A percentile compares a stretch with the other conserved stretches of the same genome.
Evolutionary conservation across 2,888 invertebrate species (phyloP).

Genomic region (Drosophila sordidula): DNA sequence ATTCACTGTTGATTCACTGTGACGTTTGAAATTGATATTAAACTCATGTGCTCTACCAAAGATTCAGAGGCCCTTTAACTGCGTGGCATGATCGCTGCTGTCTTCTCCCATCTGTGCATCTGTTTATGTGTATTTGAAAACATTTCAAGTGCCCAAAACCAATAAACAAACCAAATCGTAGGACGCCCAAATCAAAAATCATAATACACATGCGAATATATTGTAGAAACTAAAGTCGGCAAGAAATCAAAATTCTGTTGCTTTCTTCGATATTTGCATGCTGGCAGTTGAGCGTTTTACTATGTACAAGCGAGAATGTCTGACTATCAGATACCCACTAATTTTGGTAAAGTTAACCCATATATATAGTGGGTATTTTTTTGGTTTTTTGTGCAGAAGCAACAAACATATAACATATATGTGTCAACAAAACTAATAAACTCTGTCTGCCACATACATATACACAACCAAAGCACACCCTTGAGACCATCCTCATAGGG

Average conservation of each 20-base stretch:
- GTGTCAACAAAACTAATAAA: too few species aligned
- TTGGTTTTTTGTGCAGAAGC: too few species aligned
- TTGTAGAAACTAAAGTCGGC: slow-evolving; percentile 11
- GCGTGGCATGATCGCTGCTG: not conserved
- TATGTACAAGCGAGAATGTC: not conserved
- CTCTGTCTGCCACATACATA: not conserved
- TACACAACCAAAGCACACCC: not conserved
- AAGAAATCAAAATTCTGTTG: slow-evolving; percentile 38
- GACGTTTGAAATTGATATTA: slow-evolving; percentile 1
- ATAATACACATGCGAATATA: slow-evolving; percentile 17
- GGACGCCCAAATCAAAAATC: slow-evolving; percentile 13
- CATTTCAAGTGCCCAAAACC: slow-evolving; percentile 62
- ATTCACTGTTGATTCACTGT: slow-evolving; percentile 8
- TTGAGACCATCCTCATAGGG: not conserved
- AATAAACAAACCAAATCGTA: slow-evolving; percentile 56
- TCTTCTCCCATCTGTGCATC: slow-evolving; percentile 13
- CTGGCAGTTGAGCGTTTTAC: not conserved
- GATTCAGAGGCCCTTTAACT: not conserved
- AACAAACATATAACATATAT: too few species aligned
- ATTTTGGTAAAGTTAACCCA: too few species aligned
- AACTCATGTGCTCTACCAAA: not conserved
- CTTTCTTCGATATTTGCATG: slow-evolving; percentile 8
- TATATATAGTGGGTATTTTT: too few species aligned
- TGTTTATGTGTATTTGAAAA: slow-evolving; percentile 46
- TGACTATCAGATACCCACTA: slow-evolving; percentile 2